phyloP scores from a whole-genome alignment of 2,113 vertebrate genomes.

The Rutilus rutilus region DNA sequence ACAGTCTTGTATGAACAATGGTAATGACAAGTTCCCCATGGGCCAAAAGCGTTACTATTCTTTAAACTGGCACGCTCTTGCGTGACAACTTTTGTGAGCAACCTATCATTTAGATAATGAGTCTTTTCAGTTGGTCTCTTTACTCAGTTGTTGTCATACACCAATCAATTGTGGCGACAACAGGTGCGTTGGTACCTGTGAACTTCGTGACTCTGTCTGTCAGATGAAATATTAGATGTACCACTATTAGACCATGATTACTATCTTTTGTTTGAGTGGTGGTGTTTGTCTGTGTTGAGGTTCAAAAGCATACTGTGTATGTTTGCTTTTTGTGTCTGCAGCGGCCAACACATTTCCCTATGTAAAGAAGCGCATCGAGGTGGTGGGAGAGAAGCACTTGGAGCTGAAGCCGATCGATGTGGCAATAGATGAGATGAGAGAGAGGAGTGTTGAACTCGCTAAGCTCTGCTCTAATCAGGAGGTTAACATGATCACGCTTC shows the following conservation, averaged over 20 bases:
- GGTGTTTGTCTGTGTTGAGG: not conserved
- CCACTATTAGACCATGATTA: not conserved
- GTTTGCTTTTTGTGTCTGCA: conserved; percentile 61
- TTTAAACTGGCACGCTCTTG: not conserved
- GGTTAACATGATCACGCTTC: conserved; percentile 97
- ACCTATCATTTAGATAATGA: not conserved
- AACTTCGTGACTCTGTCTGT: not conserved
- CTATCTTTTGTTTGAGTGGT: conserved; percentile 4
- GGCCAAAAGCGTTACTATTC: not conserved
- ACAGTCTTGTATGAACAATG: not conserved
- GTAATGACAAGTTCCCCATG: not conserved
- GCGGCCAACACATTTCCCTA: conserved; percentile 91
- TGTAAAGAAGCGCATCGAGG: conserved; percentile 94
- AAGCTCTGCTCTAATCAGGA: conserved; percentile 87
- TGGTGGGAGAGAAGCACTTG: conserved; percentile 86
- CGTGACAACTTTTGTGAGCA: not conserved
- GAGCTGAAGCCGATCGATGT: conserved; percentile 95
- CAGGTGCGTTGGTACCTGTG: conserved; percentile 24
- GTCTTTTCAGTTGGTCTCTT: not conserved
- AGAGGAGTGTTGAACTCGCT: conserved; percentile 86
- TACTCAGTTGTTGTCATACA: not conserved
- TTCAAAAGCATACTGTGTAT: conserved; percentile 1
- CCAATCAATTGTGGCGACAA: not conserved
- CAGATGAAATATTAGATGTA: not conserved
- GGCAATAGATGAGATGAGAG: conserved; percentile 93